A percentile compares a stretch with the other conserved stretches of the same genome.
Evolutionary conservation across 2,113 vertebrate species (phyloP).

Genomic region (Poeciliopsis turrubarensis): DNA sequence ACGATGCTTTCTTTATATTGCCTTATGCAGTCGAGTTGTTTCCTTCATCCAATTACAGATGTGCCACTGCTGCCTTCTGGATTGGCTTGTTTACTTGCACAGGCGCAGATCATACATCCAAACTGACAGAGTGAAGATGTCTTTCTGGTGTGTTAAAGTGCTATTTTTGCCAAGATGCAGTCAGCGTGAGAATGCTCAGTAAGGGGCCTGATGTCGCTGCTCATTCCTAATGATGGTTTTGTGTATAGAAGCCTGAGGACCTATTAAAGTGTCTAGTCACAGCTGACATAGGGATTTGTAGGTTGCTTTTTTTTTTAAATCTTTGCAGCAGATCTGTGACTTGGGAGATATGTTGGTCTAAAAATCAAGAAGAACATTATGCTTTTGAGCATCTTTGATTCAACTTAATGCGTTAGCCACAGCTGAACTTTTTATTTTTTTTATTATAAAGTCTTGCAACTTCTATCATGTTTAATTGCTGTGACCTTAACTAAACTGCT

Average conservation of each 20-base stretch:
- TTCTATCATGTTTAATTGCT: slow-evolving; percentile 10
- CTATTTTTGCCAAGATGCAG: not conserved
- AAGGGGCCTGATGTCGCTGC: not conserved
- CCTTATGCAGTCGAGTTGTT: not conserved
- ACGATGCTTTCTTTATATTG: not conserved
- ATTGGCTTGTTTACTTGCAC: not conserved
- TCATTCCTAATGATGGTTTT: not conserved
- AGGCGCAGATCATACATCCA: not conserved
- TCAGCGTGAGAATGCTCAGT: not conserved
- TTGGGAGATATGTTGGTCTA: not conserved
- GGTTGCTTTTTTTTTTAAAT: not conserved
- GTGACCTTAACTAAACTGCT: slow-evolving; percentile 26
- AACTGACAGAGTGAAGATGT: not conserved
- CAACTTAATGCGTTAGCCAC: not conserved
- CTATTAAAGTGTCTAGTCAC: not conserved
- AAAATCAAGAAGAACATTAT: not conserved
- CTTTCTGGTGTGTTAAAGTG: not conserved
- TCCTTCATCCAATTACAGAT: not conserved
- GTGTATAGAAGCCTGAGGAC: not conserved
- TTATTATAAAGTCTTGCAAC: slow-evolving; percentile 4
- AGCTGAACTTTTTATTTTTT: not conserved
- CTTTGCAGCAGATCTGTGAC: not conserved
- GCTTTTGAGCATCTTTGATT: not conserved
- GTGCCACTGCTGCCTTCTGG: not conserved
- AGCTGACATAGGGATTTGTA: not conserved